Percentiles rank a stretch among this genome's conserved stretches.
Conservation (phyloP, 1,140 invertebrate species). For the Meteorus sp. region DNA sequence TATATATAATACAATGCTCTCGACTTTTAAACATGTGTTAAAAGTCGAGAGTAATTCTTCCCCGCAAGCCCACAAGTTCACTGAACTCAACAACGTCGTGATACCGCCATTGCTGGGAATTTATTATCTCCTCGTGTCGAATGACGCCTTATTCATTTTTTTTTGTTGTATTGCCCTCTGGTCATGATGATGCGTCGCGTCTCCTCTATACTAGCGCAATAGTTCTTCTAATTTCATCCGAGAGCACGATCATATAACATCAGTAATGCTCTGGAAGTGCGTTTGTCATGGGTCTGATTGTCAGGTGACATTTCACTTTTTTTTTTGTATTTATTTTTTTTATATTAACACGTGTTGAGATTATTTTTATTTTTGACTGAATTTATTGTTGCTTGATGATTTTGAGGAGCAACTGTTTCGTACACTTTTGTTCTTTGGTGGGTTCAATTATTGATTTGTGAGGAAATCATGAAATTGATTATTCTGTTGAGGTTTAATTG, state of each 20-base stretch:
- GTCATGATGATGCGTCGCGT: neutral
- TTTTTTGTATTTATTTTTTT: no score
- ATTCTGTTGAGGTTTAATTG: no score
- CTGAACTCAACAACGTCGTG: constrained; percentile 32
- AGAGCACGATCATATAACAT: neutral
- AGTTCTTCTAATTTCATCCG: constrained; percentile 14
- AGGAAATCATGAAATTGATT: no score
- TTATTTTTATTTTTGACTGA: no score
- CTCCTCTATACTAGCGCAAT: constrained; percentile 4
- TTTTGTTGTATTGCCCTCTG: constrained; percentile 13
- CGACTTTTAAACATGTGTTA: neutral
- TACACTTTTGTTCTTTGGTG: no score
- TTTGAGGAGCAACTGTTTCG: no score
- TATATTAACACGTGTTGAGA: no score
- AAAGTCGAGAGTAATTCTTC: constrained; percentile 18
- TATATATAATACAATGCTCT: neutral
- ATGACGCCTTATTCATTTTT: constrained; percentile 31
- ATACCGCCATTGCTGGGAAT: constrained; percentile 44
- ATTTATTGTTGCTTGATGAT: no score
- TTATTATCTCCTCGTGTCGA: constrained; percentile 45
- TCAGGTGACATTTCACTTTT: neutral
- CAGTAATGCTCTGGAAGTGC: constrained; percentile 4
- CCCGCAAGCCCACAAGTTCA: constrained; percentile 26
- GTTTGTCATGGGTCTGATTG: constrained; percentile 5
- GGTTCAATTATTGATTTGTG: no score